Evolutionary conservation across 2,888 invertebrate genomes (phyloP), one percentile per base, ranked within the genome.

Genomic region (Cenopis cana): DNA sequence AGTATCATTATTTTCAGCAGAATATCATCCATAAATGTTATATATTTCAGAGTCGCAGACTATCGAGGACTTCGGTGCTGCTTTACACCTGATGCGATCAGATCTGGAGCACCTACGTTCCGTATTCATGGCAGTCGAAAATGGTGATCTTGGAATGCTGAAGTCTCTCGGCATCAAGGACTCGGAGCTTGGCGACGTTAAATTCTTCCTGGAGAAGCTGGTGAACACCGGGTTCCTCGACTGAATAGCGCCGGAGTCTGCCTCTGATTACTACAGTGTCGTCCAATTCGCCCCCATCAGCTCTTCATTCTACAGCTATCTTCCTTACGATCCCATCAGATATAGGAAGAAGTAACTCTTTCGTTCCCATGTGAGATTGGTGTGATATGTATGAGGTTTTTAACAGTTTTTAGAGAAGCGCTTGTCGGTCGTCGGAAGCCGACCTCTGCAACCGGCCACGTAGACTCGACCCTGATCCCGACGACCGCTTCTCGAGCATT

Each of bases 201-300:
- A 98, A 88, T 98, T 98, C 94, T 98, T 98, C 95, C 95, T 98
- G 83, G 98, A 98, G 94, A 98, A 98, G 91, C 95, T 98, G 83
- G 98, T 98, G 73, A 98, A 98, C 91, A 98, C 98, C 78, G 98
- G 98, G 80, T 98, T 98, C 94, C 96, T 98, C 91, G 98, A 98
- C 94, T 98, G 97, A 97, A 95, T 95, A 94, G 95, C 94, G 89
- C 95, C 95, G 94, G 95, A 95, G 94, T 95, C 95, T 87, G 95
- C 95, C 95, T 95, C 96, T 95, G 94, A 95, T 86, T 95, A 95
- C 92, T 96, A 95, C 90, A 95, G 95, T 89, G 90, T 91, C 85
- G 90, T 96, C 91, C 95, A 94, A 82, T 94, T 94, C 82, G 94
- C 95, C 85, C 96, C 96, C 82, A 94, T 96, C 78, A 96, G 95